phyloP scores from a whole-genome alignment of 37 sponge, comb jelly and placozoan genomes.

The Lycopodina hypogea region DNA sequence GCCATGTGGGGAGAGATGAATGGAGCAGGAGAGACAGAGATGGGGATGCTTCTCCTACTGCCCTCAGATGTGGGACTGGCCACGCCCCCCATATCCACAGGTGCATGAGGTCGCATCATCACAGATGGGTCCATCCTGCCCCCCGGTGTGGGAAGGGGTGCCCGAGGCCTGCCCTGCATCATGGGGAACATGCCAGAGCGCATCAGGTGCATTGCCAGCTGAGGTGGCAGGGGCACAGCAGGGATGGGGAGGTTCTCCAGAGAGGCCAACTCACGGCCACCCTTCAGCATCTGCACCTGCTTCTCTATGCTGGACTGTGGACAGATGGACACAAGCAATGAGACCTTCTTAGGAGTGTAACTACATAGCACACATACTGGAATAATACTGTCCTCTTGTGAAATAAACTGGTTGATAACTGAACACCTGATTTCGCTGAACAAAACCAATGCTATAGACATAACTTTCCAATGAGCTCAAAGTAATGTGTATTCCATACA shows the following conservation, averaged over 20 bases:
- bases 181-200: constrained; percentile 12
- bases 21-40: too few relatives aligned
- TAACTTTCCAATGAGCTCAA: too few relatives aligned
- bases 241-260: constrained; percentile 17
- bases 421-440: too few relatives aligned
- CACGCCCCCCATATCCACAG: not conserved
- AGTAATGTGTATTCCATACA: too few relatives aligned
- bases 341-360: not conserved
- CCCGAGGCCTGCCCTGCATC: not conserved
- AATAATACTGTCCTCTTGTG: too few relatives aligned
- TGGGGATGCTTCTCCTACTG: too few relatives aligned
- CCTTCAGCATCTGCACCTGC: constrained; percentile 22
- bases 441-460: too few relatives aligned
- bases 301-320: constrained; percentile 28
- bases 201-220: constrained; percentile 1
- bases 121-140: constrained; percentile 1
- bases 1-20: too few relatives aligned
- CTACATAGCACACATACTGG: too few relatives aligned
- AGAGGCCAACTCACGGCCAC: constrained; percentile 21
- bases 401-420: too few relatives aligned
- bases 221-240: constrained; percentile 19
- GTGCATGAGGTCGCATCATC: constrained; percentile 13
- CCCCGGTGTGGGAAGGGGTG: not conserved
- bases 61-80: not conserved
- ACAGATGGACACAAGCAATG: not conserved